Conservation (phyloP, 2,797 vertebrate species). For the Hylomyscus alleni region DNA sequence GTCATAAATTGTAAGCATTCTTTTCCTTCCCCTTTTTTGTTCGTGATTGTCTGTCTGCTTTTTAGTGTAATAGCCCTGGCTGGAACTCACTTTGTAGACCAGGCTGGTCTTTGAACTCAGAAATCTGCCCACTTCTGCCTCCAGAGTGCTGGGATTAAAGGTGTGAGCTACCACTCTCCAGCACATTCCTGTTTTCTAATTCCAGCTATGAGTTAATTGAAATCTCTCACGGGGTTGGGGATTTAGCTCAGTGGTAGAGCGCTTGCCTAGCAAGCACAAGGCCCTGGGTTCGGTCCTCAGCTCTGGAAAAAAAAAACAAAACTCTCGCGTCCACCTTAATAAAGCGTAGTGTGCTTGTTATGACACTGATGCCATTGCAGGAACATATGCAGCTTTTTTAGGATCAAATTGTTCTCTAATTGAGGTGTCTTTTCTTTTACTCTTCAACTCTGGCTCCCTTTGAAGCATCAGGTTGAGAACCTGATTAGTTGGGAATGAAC, state of each 20-base stretch:
- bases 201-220: slow-evolving; percentile 58
- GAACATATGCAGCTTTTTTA: slow-evolving; percentile 46
- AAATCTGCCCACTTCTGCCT: background rate
- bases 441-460: background rate
- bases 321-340: slow-evolving; percentile 13
- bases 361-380: slow-evolving; percentile 12
- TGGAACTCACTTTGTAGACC: background rate
- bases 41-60: background rate
- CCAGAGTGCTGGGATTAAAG: background rate
- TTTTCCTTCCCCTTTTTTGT: background rate
- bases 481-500: background rate
- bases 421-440: slow-evolving; percentile 47
- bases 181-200: slow-evolving; percentile 40
- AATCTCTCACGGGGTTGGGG: too few species aligned
- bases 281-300: too few species aligned
- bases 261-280: too few species aligned
- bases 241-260: too few species aligned
- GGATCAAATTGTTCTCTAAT: slow-evolving; percentile 1
- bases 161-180: background rate
- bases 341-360: background rate
- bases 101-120: background rate
- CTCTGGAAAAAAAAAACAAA: too few species aligned
- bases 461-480: slow-evolving; percentile 8
- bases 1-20: slow-evolving; percentile 37
- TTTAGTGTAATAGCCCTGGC: background rate